These are phyloP conservation scores for Alosa sapidissima DNA, from an alignment of 2,797 vertebrate genomes.

Conservation along the genomic window DNA sequence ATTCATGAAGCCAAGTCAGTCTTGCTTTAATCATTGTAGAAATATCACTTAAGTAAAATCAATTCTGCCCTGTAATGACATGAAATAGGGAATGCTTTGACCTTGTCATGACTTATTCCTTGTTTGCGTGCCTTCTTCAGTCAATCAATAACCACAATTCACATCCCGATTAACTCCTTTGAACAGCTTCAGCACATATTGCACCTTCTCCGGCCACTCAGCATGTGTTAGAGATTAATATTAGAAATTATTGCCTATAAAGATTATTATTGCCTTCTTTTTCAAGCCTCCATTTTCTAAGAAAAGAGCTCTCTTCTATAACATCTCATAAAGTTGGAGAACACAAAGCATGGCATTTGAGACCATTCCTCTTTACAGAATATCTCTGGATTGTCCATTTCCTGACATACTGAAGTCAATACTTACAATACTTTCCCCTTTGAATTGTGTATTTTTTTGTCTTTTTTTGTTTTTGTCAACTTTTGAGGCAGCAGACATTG, in stretches of 20 bases:
- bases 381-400: too few relatives aligned
- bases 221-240: not conserved
- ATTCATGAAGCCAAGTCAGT: not conserved
- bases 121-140: not conserved
- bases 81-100: not conserved
- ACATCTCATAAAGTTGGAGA: too few relatives aligned
- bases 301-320: too few relatives aligned
- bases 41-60: not conserved
- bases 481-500: too few relatives aligned
- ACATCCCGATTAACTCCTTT: not conserved
- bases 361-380: too few relatives aligned
- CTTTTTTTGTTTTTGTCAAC: too few relatives aligned
- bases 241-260: not conserved
- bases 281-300: too few relatives aligned
- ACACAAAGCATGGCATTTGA: too few relatives aligned
- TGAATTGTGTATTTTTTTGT: too few relatives aligned
- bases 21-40: not conserved
- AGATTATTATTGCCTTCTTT: too few relatives aligned
- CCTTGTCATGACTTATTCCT: not conserved
- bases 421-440: too few relatives aligned
- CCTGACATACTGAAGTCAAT: too few relatives aligned
- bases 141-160: constrained; percentile 11
- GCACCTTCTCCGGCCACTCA: not conserved
- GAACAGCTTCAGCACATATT: not conserved
- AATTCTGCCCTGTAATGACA: not conserved